Evolutionary conservation across 2,113 vertebrate species (phyloP), one percentile per base, ranked within the genome.

Genomic region (Syngnathoides biaculeatus): DNA sequence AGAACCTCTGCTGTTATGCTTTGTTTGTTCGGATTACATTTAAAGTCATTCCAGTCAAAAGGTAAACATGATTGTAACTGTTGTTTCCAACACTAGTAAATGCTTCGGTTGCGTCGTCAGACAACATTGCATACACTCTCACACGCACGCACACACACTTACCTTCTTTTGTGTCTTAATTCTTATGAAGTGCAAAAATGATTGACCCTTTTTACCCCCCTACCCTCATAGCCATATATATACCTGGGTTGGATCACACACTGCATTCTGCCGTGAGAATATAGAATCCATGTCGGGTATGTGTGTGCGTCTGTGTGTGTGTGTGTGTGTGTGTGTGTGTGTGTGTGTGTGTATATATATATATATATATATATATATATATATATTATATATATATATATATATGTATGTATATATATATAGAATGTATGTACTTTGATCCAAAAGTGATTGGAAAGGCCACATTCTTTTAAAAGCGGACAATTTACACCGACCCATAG

Each of bases 61-160:
- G 89, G 91, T 93, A 92, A 93, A 92, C 91, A 92, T 91, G 90
- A 92, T 91, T 92, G 91, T 89, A 89, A 91, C 73, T 79, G 86
- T 91, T 91, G 89, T 90, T 90, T 88, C 89, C 90, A 92, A 92
- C 91, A 86, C 87, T 89, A 90, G 78, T 93, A 93, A 92, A 93
- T 92, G 91, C 91, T 92, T 92, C 89, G 86, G 87, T 89, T 87
- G 81, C 83, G 89, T 84, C 79, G 73, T 82, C 88, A 88, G 86
- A 86, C 84, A 78, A 82, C 80, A 84, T 11, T 72, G 79, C 86
- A 68, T 79, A 80, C 67, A 22, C 77, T 43, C 75, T 45, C 72
- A 13, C 64, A 45, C 73, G 7, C 69, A 74, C 79, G 76, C 73
- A 50, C 67, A 47, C 55, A 35, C 19, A 45, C 61, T 57, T 67